phyloP scores from a whole-genome alignment of 2,888 invertebrate species.

The Rhimphoctona megacephalus region DNA sequence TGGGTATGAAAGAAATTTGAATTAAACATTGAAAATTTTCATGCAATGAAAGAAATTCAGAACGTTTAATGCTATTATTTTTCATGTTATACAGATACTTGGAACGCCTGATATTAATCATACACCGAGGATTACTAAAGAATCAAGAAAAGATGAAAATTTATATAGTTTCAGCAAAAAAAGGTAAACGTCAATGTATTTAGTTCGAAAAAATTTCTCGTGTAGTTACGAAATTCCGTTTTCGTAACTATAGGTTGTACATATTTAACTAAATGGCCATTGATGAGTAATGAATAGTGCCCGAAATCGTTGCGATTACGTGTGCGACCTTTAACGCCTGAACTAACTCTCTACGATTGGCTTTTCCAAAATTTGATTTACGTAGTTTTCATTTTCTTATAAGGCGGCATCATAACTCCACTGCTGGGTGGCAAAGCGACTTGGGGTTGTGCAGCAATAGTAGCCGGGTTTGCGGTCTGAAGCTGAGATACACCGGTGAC shows the following conservation, averaged over 20 bases:
- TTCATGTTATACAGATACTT: not conserved
- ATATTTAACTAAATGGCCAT: not conserved
- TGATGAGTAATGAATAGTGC: not conserved
- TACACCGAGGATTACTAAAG: not conserved
- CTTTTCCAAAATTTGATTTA: slow-evolving; percentile 83
- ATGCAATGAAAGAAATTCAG: not conserved
- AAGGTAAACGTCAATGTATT: not conserved
- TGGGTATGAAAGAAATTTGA: not conserved
- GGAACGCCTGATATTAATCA: not conserved
- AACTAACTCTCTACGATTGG: not conserved
- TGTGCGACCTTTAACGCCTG: slow-evolving; percentile 1
- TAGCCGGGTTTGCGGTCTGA: slow-evolving; percentile 80
- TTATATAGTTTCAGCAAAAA: not conserved
- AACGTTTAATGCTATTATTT: not conserved
- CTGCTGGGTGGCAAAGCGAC: slow-evolving; percentile 84
- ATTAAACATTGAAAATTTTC: not conserved
- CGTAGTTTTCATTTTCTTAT: slow-evolving; percentile 96
- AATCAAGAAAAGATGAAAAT: not conserved
- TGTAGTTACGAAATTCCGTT: not conserved
- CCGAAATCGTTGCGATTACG: not conserved
- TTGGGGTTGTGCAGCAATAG: slow-evolving; percentile 84
- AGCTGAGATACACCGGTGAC: slow-evolving; percentile 77
- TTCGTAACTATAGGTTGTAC: not conserved
- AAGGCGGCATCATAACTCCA: slow-evolving; percentile 90
- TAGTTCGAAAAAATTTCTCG: not conserved